Evolutionary conservation across 2,797 vertebrate genomes (phyloP).

Genomic region (Anisognathus igniventris): DNA sequence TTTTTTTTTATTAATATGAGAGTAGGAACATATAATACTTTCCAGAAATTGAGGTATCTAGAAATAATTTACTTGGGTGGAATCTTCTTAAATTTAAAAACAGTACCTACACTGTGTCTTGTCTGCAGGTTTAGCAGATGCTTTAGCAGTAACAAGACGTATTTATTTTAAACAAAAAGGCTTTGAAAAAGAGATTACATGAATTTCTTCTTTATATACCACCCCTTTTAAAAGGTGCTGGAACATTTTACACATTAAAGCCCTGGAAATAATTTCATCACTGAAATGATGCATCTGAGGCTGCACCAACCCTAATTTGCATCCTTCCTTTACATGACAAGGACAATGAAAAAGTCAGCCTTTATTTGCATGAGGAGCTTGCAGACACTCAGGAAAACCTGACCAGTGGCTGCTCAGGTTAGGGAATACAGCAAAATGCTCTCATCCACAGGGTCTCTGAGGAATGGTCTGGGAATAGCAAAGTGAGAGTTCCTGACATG

Average conservation of each 20-base stretch:
- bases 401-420: neutral
- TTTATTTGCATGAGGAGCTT: neutral
- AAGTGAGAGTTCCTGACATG: neutral
- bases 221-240: neutral
- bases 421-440: neutral
- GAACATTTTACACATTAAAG: neutral
- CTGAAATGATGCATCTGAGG: neutral
- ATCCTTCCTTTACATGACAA: neutral
- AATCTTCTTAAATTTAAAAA: neutral
- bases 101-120: neutral
- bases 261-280: neutral
- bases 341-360: neutral
- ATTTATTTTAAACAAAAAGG: neutral
- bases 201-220: neutral
- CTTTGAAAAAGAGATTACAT: neutral
- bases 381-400: neutral
- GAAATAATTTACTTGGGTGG: neutral
- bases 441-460: rapidly evolving
- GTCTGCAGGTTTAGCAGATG: neutral
- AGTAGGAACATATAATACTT: neutral
- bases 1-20: neutral
- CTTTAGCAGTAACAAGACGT: neutral
- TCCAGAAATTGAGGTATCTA: neutral
- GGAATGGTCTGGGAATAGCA: neutral
- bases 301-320: neutral